Conservation (phyloP, 2,888 invertebrate genomes). For the Crossocerus cetratus region DNA sequence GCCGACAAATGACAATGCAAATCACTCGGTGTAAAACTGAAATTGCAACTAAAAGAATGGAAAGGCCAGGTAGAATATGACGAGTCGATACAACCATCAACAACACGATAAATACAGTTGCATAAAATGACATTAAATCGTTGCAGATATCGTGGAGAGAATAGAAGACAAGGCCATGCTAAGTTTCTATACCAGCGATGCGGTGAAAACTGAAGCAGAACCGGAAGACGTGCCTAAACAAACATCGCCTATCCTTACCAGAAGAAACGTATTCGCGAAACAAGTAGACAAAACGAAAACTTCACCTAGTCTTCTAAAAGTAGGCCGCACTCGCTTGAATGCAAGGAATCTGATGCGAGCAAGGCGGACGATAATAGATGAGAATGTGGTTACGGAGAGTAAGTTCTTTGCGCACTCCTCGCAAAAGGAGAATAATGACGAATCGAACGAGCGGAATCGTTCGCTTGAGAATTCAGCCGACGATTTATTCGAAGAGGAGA, state of each 20-base stretch:
- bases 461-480: not conserved
- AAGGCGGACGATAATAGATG: constrained; percentile 68
- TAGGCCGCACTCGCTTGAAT: constrained; percentile 59
- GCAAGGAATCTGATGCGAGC: constrained; percentile 57
- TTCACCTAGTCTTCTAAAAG: constrained; percentile 69
- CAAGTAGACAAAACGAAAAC: constrained; percentile 38
- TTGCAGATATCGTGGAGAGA: constrained; percentile 39
- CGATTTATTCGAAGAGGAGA: not conserved
- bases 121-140: constrained; percentile 4
- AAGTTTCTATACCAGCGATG: constrained; percentile 43
- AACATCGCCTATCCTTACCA: constrained; percentile 54
- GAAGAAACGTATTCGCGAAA: constrained; percentile 64
- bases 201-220: constrained; percentile 22
- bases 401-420: constrained; percentile 65
- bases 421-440: not conserved
- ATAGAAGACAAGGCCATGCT: constrained; percentile 46
- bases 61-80: constrained; percentile 15
- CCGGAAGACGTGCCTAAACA: constrained; percentile 5
- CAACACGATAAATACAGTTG: not conserved
- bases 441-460: not conserved
- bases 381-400: constrained; percentile 61
- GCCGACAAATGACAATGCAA: constrained; percentile 4
- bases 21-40: constrained; percentile 17
- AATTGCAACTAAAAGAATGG: not conserved
- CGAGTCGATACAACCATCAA: not conserved